A percentile compares a stretch with the other conserved stretches of the same genome.
Conservation (phyloP, 2,797 vertebrate species). For the Falco novaeseelandiae region DNA sequence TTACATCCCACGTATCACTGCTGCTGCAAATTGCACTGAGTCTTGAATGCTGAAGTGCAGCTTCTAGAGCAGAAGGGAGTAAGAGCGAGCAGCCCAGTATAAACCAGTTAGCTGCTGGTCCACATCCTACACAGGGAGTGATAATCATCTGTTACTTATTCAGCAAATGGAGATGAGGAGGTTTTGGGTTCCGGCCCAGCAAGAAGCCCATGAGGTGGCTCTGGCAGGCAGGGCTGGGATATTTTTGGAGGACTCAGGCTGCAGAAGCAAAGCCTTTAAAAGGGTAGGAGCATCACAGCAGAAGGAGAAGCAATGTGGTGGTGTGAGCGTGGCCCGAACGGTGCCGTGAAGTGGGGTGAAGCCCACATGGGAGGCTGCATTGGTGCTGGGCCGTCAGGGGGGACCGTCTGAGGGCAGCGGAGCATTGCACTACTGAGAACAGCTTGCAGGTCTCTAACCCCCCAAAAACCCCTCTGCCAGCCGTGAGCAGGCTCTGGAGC, state of each 20-base stretch:
- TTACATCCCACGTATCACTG: fast-evolving
- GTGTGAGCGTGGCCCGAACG: neutral
- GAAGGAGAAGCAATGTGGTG: neutral
- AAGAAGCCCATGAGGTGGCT: neutral
- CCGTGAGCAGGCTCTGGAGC: neutral
- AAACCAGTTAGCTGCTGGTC: neutral
- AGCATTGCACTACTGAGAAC: fast-evolving
- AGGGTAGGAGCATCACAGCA: neutral
- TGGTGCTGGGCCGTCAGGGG: neutral
- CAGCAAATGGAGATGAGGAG: neutral
- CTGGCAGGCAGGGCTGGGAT: neutral
- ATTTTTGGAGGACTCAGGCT: neutral
- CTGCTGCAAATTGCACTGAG: neutral
- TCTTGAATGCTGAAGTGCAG: neutral
- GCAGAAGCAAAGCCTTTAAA: neutral
- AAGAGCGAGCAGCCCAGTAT: neutral
- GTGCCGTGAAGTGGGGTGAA: neutral
- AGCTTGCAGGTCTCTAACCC: neutral
- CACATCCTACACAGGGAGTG: neutral
- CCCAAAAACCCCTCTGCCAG: neutral
- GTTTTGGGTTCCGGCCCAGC: neutral
- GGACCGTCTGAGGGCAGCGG: fast-evolving
- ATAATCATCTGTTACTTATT: neutral
- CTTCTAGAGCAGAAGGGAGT: neutral
- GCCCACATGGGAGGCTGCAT: neutral